Conservation (phyloP, 2,888 invertebrate species). For the Macrosiphum euphorbiae region DNA sequence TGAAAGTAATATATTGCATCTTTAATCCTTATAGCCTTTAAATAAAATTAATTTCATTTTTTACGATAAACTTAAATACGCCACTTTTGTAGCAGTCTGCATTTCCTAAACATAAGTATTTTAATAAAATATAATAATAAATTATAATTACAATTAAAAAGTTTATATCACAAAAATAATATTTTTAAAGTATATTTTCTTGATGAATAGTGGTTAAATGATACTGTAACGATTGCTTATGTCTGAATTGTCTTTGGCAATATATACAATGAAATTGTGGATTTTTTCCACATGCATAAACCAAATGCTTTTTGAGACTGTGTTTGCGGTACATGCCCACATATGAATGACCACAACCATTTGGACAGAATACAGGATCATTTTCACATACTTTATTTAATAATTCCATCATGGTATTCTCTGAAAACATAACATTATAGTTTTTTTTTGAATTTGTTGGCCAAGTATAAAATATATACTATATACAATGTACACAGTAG, state of each 20-base stretch:
- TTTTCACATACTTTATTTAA: conserved; percentile 4
- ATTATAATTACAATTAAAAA: background rate
- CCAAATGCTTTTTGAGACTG: conserved; percentile 74
- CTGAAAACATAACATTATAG: background rate
- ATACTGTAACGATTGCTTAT: conserved; percentile 69
- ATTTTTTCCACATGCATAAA: conserved; percentile 75
- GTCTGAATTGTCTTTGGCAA: conserved; percentile 73
- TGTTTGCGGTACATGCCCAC: conserved; percentile 71
- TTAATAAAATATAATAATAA: background rate
- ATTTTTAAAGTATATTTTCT: background rate
- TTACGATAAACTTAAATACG: too few species aligned
- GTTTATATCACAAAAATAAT: background rate
- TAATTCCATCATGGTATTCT: background rate
- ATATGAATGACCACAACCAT: conserved; percentile 57
- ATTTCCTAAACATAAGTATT: background rate
- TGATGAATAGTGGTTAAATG: conserved; percentile 52
- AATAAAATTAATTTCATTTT: too few species aligned
- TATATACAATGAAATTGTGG: conserved; percentile 76
- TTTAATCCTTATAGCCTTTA: too few species aligned
- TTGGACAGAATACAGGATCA: conserved; percentile 47
- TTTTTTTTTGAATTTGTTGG: background rate
- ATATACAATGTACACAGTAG: background rate
- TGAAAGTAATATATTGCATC: too few species aligned
- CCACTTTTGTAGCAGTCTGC: too few species aligned
- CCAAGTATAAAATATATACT: background rate